A percentile compares a stretch with the other conserved stretches of the same genome.
These are phyloP conservation scores for Ceryle rudis DNA, from an alignment of 2,797 vertebrate genomes.

Conservation along the genomic window DNA sequence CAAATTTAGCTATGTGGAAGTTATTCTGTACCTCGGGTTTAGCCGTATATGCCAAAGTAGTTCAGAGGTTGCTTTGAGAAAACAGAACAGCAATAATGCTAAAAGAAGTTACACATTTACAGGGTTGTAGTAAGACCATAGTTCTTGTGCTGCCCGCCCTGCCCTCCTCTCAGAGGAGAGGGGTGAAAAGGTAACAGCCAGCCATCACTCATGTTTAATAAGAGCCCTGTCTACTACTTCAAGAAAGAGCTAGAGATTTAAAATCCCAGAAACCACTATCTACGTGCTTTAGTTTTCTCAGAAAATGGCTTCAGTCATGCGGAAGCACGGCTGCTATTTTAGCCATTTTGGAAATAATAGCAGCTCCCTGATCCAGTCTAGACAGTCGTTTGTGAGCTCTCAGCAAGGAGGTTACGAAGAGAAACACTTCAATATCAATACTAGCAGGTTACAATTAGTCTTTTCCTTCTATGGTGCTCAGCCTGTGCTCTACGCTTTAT, in stretches of 20 bases:
- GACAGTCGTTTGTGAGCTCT: not conserved
- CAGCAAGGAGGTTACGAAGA: not conserved
- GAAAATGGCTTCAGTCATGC: not conserved
- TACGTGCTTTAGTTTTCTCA: not conserved
- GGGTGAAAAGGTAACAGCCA: not conserved
- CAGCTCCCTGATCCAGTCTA: not conserved
- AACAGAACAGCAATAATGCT: not conserved
- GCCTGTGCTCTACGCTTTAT: not conserved
- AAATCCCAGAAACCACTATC: not conserved
- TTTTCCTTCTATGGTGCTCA: not conserved
- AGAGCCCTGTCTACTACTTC: not conserved
- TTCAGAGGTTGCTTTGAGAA: conserved; percentile 47
- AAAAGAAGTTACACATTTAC: conserved; percentile 29
- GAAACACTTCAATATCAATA: not conserved
- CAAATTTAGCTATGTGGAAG: not conserved
- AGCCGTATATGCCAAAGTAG: not conserved
- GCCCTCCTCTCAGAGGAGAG: not conserved
- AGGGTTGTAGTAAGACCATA: conserved; percentile 26
- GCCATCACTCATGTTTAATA: not conserved
- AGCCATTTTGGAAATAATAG: not conserved
- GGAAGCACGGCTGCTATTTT: not conserved
- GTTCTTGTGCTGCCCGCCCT: not conserved
- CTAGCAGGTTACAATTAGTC: not conserved
- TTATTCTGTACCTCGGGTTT: conserved; percentile 42
- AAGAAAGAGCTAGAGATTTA: not conserved